Percentiles rank a stretch among this genome's conserved stretches.
These are phyloP conservation scores for Vulpes vulpes DNA, from an alignment of 2,113 vertebrate species.

Conservation along the genomic window DNA sequence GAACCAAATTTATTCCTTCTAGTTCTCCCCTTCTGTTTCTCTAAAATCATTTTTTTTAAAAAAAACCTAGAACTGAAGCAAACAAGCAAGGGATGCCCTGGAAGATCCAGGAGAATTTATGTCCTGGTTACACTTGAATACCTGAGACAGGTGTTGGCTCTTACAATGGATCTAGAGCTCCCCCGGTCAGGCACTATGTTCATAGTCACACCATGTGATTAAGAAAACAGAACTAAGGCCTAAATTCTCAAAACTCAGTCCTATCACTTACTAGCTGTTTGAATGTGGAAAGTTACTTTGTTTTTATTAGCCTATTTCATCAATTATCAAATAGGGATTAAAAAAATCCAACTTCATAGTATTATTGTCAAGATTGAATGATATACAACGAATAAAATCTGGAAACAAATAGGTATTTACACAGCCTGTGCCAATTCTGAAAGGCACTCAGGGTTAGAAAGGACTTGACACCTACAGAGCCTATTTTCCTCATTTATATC, in stretches of 20 bases:
- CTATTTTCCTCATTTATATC: not conserved
- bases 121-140: not conserved
- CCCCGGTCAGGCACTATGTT: not conserved
- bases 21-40: not conserved
- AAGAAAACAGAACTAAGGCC: not conserved
- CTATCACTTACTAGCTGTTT: not conserved
- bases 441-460: not conserved
- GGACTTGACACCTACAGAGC: not conserved
- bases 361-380: not conserved
- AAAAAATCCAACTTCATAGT: not conserved
- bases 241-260: not conserved
- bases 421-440: not conserved
- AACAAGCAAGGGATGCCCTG: not conserved
- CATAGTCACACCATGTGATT: not conserved
- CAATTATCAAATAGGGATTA: not conserved
- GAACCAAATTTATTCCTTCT: not conserved
- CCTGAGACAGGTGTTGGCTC: not conserved
- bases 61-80: not conserved
- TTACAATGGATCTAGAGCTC: not conserved
- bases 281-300: not conserved
- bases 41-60: not conserved
- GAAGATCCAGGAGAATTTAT: not conserved
- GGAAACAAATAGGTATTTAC: not conserved
- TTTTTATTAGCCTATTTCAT: not conserved
- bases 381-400: not conserved